Base-by-base conservation (phyloP, 2,113 vertebrate genomes). In the Anser cygnoides region DNA sequence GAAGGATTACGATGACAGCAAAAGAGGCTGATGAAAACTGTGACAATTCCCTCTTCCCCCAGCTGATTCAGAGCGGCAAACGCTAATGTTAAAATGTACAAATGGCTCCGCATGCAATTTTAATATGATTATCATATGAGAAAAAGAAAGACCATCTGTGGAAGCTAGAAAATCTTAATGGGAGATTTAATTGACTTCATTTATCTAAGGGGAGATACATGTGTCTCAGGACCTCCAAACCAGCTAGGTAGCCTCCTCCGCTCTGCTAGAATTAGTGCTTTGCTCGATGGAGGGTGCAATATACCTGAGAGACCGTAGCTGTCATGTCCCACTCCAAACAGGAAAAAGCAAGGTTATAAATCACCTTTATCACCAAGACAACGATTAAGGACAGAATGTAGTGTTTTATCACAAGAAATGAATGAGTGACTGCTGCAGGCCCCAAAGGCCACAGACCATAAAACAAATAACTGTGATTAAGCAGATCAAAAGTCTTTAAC, bases 141-240 rank as follows among this genome's bases (percentile, higher is more conserved):
- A 88, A 91, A 94, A 95, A 86, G 94, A 76, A 94, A 96, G 93
- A 84, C 87, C 94, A 96, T 94, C 96, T 96, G 95, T 92, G 88
- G 77, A 94, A 96, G 83, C 19, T 76, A 55, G 90, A 63, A 92
- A 80, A 88, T 62, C 85, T 95, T 97, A 96, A 97, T 90, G 90
- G 86, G 92, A 93, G 81, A 88, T 92, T 95, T 97, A 97, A 97
- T 97, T 91, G 91, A 61, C 90, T 96, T 92, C 96, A 97, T 97
- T 95, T 94, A 90, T 97, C 96, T 96, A 67, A 96, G 13, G 68
- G 87, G 59, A 87, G 18, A 71, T 33, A 46, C 57, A 84, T 4
- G 22, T 70, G 55, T 78, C 63, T 75, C 74, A 73, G 71, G 52
- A 87, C 35, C 85, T 79, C 79, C 74, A 92, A 72, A 92, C 54